Base-by-base conservation (phyloP, 2,888 invertebrate species). In the Griposia aprilina region DNA sequence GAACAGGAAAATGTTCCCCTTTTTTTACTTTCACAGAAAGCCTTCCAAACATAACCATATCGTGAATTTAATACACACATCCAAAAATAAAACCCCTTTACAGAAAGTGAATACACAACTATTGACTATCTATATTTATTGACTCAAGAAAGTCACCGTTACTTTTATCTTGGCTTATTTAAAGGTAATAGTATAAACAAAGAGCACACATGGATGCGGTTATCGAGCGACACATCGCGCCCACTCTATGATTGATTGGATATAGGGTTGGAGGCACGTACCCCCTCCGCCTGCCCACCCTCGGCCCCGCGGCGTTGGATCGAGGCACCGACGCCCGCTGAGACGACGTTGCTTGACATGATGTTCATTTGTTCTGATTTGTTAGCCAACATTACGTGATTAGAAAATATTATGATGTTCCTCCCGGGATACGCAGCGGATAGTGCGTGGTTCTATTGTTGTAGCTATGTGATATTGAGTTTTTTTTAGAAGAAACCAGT, bases 321-420 rank as follows among this genome's bases (percentile, higher is more conserved):
- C 87, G 87, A 70, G 84, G 80, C 75, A 74, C 78, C 88, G 85
- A 80, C 90, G 89, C 93, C 94, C 93, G 92, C 91, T 91, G 93
- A 92, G 94, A 93, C 93, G 89, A 90, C 90, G 91, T 90, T 91
- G 92, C 91, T 92, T 92, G 92, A 94, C 94, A 93, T 91, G 91
- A 90, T 93, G 93, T 92, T 94, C 93, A 94, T 94, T 94, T 95
- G 94, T 94, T 93, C 92, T 93, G 93, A 95, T 94, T 95, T 95
- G 93, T 94, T 93, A 91, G 83, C 84, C 85, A 90, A 91, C 91
- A 92, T 93, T 92, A 93, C 92, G 90, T 93, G 92, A 93, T 92
- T 93, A 91, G 91, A 90, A 92, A 92, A 91, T 92, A 91, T 91
- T 90, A 82, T 84, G 76, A 78, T 80, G 76, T 87, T 70, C 80